Base-by-base conservation (phyloP, 2,797 vertebrate genomes). In the Galagoides demidoff region DNA sequence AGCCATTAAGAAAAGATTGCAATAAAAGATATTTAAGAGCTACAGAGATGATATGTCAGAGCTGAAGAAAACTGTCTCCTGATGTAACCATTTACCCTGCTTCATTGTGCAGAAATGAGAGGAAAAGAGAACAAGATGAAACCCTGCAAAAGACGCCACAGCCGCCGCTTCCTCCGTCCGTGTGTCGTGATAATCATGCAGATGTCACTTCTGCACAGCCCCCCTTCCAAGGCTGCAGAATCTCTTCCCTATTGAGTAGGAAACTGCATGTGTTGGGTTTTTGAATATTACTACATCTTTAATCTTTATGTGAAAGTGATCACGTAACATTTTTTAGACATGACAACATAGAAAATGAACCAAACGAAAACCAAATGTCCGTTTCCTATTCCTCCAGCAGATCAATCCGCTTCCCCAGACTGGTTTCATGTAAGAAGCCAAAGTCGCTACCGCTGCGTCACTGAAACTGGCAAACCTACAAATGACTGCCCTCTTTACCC, bases 1-100 rank as follows among this genome's bases (percentile, higher is more conserved):
- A 81, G 78, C 64, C 37, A 29, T 77, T 81, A 94, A 96, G 91
- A 97, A 90, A 70, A 39, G 55, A 73, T 68, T 73, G 49, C 92
- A 93, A 90, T 92, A 68, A 90, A 96, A 93, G 63, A 17, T 82
- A 92, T 93, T 89, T 94, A 86, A 94, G 88, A 96, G 59, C 82
- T 94, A 37, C 83, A 66, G 52, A 64, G 81, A 78, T 49, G 90
- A 77, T 68, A 37, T 45, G 34, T 93, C 95, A 76, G 77, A 95
- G 64, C 16, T 63, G 74, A 78, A 77, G 81, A 86, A 93, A 96
- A 68, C 52, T 85, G 11, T 95, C 89, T 88, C n/a, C 37, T 37
- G 82, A 63, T 57, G 68, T 93, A 87, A 79, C 52, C 55, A 7
- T 92, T 85, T 88, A 23, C 86, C 74, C 45, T 66, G 22, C 55